A percentile compares a stretch with the other conserved stretches of the same genome.
Evolutionary conservation across 2,113 vertebrate genomes (phyloP).

Genomic region (human (Homo sapiens)): DNA sequence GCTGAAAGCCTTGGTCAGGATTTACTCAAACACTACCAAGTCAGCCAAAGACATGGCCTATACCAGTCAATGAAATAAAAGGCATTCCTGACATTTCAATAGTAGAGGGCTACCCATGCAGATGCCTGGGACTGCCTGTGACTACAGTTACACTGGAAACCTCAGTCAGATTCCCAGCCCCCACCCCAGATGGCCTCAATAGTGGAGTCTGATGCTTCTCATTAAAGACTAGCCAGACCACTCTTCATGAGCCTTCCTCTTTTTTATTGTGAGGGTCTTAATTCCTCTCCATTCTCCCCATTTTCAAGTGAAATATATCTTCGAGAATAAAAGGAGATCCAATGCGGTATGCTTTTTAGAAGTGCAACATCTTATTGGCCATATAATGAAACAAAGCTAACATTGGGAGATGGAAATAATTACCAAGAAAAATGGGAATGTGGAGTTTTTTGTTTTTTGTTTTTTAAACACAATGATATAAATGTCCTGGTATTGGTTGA

Average conservation of each 20-base stretch:
- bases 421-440: background rate
- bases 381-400: background rate
- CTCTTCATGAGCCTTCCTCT: background rate
- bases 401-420: slow-evolving; percentile 20
- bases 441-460: background rate
- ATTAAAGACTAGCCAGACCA: slow-evolving; percentile 9
- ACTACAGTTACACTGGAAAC: background rate
- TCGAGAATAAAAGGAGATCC: background rate
- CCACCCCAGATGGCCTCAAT: background rate
- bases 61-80: slow-evolving; percentile 41
- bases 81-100: slow-evolving; percentile 45
- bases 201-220: background rate
- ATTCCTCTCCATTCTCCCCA: background rate
- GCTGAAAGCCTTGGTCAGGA: background rate
- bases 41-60: background rate
- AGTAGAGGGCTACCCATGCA: background rate
- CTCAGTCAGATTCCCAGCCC: background rate
- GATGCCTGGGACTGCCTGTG: background rate
- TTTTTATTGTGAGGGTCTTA: slow-evolving; percentile 37
- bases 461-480: background rate
- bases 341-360: background rate
- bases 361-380: background rate
- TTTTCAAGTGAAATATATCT: slow-evolving; percentile 32
- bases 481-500: background rate
- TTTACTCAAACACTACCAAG: slow-evolving; percentile 3